Evolutionary conservation across 2,797 vertebrate genomes (phyloP), one percentile per base, ranked within the genome.

Genomic region (Myripristis jacobus): DNA sequence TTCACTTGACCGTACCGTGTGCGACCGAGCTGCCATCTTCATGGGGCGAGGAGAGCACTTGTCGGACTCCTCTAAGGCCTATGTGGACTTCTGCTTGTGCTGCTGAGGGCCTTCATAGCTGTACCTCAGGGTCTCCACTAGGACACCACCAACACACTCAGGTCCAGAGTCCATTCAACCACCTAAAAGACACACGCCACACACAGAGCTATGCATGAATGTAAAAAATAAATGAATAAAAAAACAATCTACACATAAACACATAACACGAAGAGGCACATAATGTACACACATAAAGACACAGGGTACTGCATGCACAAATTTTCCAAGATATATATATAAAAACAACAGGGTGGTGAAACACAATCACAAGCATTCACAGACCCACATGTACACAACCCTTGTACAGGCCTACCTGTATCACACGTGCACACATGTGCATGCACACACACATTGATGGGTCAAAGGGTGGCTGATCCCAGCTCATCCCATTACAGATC

Each of bases 61-160:
- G 80, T 94, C 92, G 89, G 90, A 83, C 81, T 96, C 94, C 83
- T 93, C 92, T 91, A 94, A 86, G 44, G 91, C 87, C 79, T 74
- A 87, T 24, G 51, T 5, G 84, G 63, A 79, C 15, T 77, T 75
- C 89, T 72, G 89, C 66, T 54, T 86, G 50, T 88, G 91, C 41
- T 57, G 74, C 76, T 46, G 75, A 62, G 59, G 91, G 52, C 91
- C 87, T 15, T 91, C 93, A 73, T 96, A 91, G 88, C 93, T 93
- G 86, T 92, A 90, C 0, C 94, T 94, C 82, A 94, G 91, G 85
- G 94, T 94, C 92, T 94, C 94, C n/a, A 91, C 92, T 44, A 96
- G 91, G 90, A 92, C 94, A 84, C 92, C 82, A 90, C 88, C 91
- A 87, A 92, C 87, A 54, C 91, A 83, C 66, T 92, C 87, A 80